phyloP scores from a whole-genome alignment of 2,797 vertebrate species.

The Myotis vivesi region DNA sequence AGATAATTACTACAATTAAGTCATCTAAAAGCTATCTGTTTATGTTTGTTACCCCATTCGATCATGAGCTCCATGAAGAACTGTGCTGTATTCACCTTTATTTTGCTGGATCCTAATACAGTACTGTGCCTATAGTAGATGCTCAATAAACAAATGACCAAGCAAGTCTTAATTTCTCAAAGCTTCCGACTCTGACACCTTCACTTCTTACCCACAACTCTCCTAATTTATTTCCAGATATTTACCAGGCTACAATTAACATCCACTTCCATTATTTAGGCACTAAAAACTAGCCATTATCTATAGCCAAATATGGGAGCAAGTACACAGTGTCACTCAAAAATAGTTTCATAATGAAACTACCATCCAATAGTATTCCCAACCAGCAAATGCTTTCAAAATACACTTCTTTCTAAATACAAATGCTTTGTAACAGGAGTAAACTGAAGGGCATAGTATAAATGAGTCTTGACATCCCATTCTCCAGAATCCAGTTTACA shows the following conservation, averaged over 20 bases:
- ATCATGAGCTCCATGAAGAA: not conserved
- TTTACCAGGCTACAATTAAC: not conserved
- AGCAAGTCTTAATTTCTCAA: not conserved
- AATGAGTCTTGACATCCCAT: not conserved
- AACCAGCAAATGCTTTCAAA: not conserved
- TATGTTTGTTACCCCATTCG: not conserved
- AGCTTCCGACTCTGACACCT: not conserved
- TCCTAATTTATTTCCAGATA: not conserved
- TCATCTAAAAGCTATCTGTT: not conserved
- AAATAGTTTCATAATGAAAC: slow-evolving; percentile 20
- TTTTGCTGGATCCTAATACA: not conserved
- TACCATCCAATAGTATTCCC: not conserved
- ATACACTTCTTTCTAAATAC: not conserved
- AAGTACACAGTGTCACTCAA: not conserved
- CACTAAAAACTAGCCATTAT: not conserved
- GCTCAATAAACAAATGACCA: not conserved
- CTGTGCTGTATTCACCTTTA: not conserved
- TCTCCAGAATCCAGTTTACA: not conserved
- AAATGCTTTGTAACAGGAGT: not conserved
- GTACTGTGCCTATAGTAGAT: not conserved
- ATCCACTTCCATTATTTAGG: not conserved
- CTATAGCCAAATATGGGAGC: not conserved
- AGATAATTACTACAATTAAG: not conserved
- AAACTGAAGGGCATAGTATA: not conserved
- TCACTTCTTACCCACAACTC: not conserved